Evolutionary conservation across 1,140 invertebrate genomes (phyloP), one percentile per base, ranked within the genome.

Genomic region (Zaprionus tsacasi): DNA sequence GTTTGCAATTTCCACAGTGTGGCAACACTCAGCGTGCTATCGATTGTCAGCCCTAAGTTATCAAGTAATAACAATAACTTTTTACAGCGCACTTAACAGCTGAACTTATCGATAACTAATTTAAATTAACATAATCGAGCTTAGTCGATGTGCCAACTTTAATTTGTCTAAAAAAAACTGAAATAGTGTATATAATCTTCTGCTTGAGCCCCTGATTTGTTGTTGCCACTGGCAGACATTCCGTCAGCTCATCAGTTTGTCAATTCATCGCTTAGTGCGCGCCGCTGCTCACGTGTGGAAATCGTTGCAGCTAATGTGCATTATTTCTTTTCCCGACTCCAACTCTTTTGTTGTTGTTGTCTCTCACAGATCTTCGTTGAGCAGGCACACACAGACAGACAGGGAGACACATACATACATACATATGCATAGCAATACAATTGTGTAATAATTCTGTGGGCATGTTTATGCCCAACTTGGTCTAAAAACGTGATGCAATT

Each of bases 401-500:
- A 30, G 25, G 1, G 3, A 30, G 27, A 6, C 27, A 30, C 27
- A 30, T 30, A 30, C 27, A 30, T 30, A 30, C 57, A 55, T 35
- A 57, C 50, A 60, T 35, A 56, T 43, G 27, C 21, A 35, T 12
- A 45, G 52, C 27, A 69, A 56, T 70, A 74, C 66, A 74, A 74
- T 74, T 74, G 71, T 74, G 71, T 74, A 74, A 74, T 63, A 63
- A 74, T 70, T 74, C 66, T 74, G 63, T 27, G 55, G 68, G 36
- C 50, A 64, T 48, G 68, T 63, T 61, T 52, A 56, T 60, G 70
- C 57, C 57, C 48, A 68, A 55, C 48, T 74, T 70, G 71, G 66
- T 74, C 66, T 74, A 74, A 74, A 74, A 74, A 74, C 71, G 71
- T 74, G 71, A 74, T 70, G 71, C 71, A 70, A 74, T 74, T 74